Percentiles rank a stretch among this genome's conserved stretches.
Evolutionary conservation across 2,113 vertebrate species (phyloP).

Genomic region (Dicentrarchus labrax): DNA sequence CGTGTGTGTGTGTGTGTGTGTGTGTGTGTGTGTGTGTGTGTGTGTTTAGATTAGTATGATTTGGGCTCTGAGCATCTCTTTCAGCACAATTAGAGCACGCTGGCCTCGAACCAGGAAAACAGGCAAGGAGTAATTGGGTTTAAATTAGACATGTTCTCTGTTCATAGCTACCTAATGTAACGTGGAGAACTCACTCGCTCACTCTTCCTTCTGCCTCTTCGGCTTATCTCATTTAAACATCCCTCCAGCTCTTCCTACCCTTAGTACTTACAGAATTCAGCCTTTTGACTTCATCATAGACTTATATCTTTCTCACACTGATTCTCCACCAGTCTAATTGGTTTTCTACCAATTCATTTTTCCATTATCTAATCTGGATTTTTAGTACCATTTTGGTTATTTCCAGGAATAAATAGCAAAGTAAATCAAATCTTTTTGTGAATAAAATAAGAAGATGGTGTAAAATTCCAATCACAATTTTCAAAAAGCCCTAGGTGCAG

Average conservation of each 20-base stretch:
- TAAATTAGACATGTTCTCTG: slow-evolving; percentile 77
- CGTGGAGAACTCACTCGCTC: slow-evolving; percentile 38
- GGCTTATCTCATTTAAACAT: slow-evolving; percentile 38
- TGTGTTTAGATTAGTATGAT: slow-evolving; percentile 11
- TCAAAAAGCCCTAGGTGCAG: not conserved
- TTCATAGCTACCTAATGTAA: slow-evolving; percentile 65
- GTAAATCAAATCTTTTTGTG: not conserved
- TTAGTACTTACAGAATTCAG: not conserved
- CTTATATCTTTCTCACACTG: slow-evolving; percentile 19
- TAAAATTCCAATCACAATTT: not conserved
- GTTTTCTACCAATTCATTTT: slow-evolving; percentile 2
- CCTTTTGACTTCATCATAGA: slow-evolving; percentile 11
- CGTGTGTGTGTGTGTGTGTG: slow-evolving; percentile 6
- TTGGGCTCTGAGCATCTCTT: slow-evolving; percentile 52
- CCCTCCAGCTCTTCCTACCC: slow-evolving; percentile 3
- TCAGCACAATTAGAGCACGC: slow-evolving; percentile 66
- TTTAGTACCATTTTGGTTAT: not conserved
- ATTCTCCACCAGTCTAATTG: not conserved
- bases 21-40: slow-evolving; percentile 9
- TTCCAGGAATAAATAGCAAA: not conserved
- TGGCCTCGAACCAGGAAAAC: slow-evolving; percentile 56
- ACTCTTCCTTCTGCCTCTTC: not conserved
- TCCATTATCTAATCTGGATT: not conserved
- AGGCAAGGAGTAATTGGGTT: slow-evolving; percentile 73
- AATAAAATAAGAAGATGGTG: not conserved